Evolutionary conservation across 2,888 invertebrate genomes (phyloP), one percentile per base, ranked within the genome.

Genomic region (Vandiemenella viatica): DNA sequence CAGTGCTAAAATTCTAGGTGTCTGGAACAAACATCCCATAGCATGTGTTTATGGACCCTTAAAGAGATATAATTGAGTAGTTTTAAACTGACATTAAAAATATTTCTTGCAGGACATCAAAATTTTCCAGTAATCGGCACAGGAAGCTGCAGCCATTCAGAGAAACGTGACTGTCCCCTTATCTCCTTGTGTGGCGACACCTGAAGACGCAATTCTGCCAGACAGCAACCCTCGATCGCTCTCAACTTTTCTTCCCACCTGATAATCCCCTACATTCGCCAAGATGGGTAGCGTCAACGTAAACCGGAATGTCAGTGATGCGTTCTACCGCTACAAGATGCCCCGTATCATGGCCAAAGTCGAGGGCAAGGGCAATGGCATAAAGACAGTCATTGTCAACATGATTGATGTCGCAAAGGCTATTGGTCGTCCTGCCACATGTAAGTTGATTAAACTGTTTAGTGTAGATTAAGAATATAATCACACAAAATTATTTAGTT

Each of bases 301-400:
- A 59, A 98, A 98, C 72, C 85, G 97, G 60, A 85, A 80, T 68
- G 93, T 97, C 62, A 86, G 91, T 72, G 98, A 99, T 76, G 91
- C 91, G 63, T 98, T 97, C 77, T 98, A 98, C 74, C 93, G 97
- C 64, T 97, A 98, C 76, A 98, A 99, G 75, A 98, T 98, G 98
- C 98, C 98, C 56, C 81, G 91, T 62, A 83, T 98, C 63, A 79
- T 88, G 73, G 97, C 98, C 66, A 98, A 98, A 75, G 95, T 97
- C 57, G 96, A 97, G 70, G 96, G 96, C 64, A 96, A 96, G 65
- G 96, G 96, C 55, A 99, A 99, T 73, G 98, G 98, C 64, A 99
- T 98, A 66, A 98, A 98, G 74, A 98, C 98, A 48, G 98, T 99
- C 63, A 93, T 98, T 66, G 96, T 96, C 60, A 98, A 98, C 72